Evolutionary conservation across 2,888 invertebrate genomes (phyloP), one percentile per base, ranked within the genome.

Genomic region (Cancer borealis): DNA sequence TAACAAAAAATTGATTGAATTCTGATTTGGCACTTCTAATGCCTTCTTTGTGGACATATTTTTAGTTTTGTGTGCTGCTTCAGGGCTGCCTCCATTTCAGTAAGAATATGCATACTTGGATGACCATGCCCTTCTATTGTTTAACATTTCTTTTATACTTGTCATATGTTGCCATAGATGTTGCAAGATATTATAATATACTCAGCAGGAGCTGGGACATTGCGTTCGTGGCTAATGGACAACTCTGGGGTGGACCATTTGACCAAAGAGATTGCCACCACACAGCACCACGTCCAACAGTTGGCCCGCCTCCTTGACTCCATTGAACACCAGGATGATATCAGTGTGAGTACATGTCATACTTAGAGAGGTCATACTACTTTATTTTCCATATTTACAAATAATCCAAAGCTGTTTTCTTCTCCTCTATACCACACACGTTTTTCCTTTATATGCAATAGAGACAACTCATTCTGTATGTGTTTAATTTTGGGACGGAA

Each of bases 171-270:
- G 39, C 14, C 17, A 54, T 54, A 17, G 17, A 17, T 54, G n/a
- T 47, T 26, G 17, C 47, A n/a, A 30, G 47, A 26, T 8, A 54
- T 45, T 73, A 92, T n/a, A 8, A 91, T 45, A 45, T 66, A 26
- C 49, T 95, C 89, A 49, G 45, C 95, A 95, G 95, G 95, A 12
- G 94, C 95, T n/a, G 95, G 95, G 47, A 95, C 94, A 14, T 66
- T 95, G 39, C 95, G 95, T 45, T 93, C 95, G 30, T 95, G 95
- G 95, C 91, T 95, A 39, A 39, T 95, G 88, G 95, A 95, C 47
- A 93, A 92, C 39, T 88, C 95, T 14, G 92, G 93, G 6, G 49
- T 95, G 30, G 95, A 94, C 3, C 93, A 94, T 26, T 45, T 95
- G 46, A 93, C 89, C 39, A 92, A 92, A 39, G 94, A 95, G 66